Conservation (phyloP, 2,113 vertebrate species). For the Pelecanus crispus region DNA sequence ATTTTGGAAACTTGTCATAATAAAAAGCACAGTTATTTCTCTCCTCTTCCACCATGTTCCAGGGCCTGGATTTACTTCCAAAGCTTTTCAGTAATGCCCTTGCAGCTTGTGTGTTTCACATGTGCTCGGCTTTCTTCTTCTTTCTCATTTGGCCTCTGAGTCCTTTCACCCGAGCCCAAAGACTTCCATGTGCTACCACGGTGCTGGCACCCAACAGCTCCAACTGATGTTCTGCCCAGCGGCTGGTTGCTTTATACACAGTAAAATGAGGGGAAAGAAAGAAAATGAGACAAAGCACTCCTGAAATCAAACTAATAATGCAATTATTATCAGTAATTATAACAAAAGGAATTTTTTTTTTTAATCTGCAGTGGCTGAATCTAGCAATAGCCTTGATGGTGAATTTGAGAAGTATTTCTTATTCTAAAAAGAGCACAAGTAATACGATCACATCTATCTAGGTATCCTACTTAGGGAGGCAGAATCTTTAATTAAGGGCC, state of each 20-base stretch:
- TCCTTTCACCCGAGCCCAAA: not conserved
- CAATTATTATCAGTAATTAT: not conserved
- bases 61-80: not conserved
- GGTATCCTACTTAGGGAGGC: not conserved
- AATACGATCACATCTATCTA: not conserved
- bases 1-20: not conserved
- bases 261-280: not conserved
- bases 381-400: not conserved
- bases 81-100: not conserved
- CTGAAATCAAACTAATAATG: not conserved
- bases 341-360: not conserved
- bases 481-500: not conserved
- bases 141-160: not conserved
- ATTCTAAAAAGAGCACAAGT: not conserved
- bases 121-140: not conserved
- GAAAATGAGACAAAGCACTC: not conserved
- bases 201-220: not conserved
- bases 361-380: not conserved
- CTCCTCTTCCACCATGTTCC: not conserved
- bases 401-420: not conserved
- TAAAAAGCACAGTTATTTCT: not conserved
- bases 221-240: fast-evolving
- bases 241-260: not conserved
- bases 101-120: not conserved
- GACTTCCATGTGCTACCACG: fast-evolving